Base-by-base conservation (phyloP, 2,113 vertebrate genomes). In the Heteronetta atricapilla region DNA sequence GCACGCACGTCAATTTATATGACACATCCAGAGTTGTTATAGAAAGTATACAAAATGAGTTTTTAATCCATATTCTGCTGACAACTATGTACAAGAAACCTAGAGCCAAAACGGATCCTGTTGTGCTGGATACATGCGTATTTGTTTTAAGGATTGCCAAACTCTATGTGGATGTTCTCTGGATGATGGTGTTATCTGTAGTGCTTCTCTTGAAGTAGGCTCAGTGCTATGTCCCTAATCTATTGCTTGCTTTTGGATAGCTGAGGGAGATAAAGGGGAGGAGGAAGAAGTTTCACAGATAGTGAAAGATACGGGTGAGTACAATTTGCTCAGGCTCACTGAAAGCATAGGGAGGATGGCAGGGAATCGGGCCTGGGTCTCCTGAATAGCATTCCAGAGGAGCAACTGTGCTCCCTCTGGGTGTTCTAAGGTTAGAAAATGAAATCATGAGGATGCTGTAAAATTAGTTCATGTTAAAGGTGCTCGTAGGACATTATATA, bases 51-150 rank as follows among this genome's bases (percentile, higher is more conserved):
- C 46, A 67, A 0, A 86, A 66, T 66, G 2, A 59, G n/a, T 12
- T 77, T 77, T 62, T 50, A 59, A 46, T 58, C n/a, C 3, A 0
- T 70, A 1, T 73, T 50, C 67, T 79, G 18, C n/a, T 59, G 63
- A 13, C 84, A 86, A 76, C 46, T 66, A 1, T 15, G 8, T 40
- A 4, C 5, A 25, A 59, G 89, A 76, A 87, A 33, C 10, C 6
- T 36, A 13, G 42, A 89, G 64, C 50, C 59, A 31, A 58, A 11
- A 11, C 40, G 42, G 59, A 9, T 78, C 83, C 31, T 29, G 23
- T 58, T 46, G n/a, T 55, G 25, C 36, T 85, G 63, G 44, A 5
- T 69, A 4, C 6, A 0, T 16, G 10, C 0, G 0, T 90, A 5
- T 40, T 72, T 82, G 33, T 21, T 85, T 72, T 53, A 29, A 36